A percentile compares a stretch with the other conserved stretches of the same genome.
These are phyloP conservation scores for Paramisgurnus dabryanus DNA, from an alignment of 2,113 vertebrate species.

Conservation along the genomic window DNA sequence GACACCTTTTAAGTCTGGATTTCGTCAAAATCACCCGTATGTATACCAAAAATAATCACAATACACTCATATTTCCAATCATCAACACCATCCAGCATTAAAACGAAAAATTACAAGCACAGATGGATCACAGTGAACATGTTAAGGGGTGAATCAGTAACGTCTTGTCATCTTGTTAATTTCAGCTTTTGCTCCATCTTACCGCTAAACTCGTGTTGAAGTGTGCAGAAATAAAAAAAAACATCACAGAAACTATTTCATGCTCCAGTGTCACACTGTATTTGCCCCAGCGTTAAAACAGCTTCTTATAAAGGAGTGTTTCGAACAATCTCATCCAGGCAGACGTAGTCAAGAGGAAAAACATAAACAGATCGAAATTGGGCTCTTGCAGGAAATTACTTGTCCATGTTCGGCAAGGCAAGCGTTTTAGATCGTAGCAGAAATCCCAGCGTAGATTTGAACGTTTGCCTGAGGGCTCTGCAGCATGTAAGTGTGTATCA, in stretches of 20 bases:
- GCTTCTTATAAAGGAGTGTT: slow-evolving; percentile 53
- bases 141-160: slow-evolving; percentile 8
- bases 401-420: slow-evolving; percentile 55
- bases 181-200: slow-evolving; percentile 62
- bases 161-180: slow-evolving; percentile 70
- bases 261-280: slow-evolving; percentile 60
- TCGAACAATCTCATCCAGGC: slow-evolving; percentile 57
- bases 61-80: slow-evolving; percentile 3
- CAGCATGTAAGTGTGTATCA: slow-evolving; percentile 42
- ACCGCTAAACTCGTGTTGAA: slow-evolving; percentile 61
- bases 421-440: slow-evolving; percentile 45
- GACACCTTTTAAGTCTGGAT: no score
- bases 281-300: slow-evolving; percentile 53
- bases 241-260: slow-evolving; percentile 69
- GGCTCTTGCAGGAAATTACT: slow-evolving; percentile 61
- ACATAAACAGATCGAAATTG: slow-evolving; percentile 58
- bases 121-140: neutral
- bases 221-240: slow-evolving; percentile 55
- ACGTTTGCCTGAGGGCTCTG: slow-evolving; percentile 47
- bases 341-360: slow-evolving; percentile 43
- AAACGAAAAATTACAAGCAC: neutral
- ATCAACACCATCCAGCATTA: neutral
- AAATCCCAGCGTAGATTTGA: slow-evolving; percentile 49
- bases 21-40: no score
- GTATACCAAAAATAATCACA: neutral